Evolutionary conservation across 2,797 vertebrate genomes (phyloP).

Genomic region (Silurus lanzhouensis): DNA sequence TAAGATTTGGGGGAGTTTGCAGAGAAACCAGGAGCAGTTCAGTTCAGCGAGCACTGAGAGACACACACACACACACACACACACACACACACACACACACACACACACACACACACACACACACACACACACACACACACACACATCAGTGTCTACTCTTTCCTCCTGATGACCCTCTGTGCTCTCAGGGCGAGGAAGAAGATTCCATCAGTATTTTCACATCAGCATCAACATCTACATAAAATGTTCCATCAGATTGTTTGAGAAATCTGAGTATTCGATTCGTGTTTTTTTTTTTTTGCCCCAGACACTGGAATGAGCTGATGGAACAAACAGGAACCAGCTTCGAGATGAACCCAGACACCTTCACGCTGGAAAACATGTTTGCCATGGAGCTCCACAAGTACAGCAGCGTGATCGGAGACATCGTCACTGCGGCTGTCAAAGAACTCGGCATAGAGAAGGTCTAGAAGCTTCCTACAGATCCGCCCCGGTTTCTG

Average conservation of each 20-base stretch:
- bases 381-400: slow-evolving; percentile 97
- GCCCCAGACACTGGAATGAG: slow-evolving; percentile 88
- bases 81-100: too few species aligned
- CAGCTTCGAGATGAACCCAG: slow-evolving; percentile 86
- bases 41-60: too few species aligned
- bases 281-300: background rate
- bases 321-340: slow-evolving; percentile 87
- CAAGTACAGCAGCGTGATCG: slow-evolving; percentile 80
- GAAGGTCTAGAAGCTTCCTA: slow-evolving; percentile 73
- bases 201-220: too few species aligned
- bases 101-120: too few species aligned
- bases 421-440: slow-evolving; percentile 87
- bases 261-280: background rate
- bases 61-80: too few species aligned
- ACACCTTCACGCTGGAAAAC: slow-evolving; percentile 91
- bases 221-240: background rate
- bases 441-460: slow-evolving; percentile 93
- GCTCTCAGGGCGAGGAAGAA: too few species aligned
- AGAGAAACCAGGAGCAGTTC: background rate
- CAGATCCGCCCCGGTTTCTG: background rate
- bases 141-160: too few species aligned
- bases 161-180: too few species aligned
- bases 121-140: too few species aligned
- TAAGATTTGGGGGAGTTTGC: too few species aligned
- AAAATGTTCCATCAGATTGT: too few species aligned